Evolutionary conservation across 2,113 vertebrate genomes (phyloP).

Genomic region (Strix uralensis): DNA sequence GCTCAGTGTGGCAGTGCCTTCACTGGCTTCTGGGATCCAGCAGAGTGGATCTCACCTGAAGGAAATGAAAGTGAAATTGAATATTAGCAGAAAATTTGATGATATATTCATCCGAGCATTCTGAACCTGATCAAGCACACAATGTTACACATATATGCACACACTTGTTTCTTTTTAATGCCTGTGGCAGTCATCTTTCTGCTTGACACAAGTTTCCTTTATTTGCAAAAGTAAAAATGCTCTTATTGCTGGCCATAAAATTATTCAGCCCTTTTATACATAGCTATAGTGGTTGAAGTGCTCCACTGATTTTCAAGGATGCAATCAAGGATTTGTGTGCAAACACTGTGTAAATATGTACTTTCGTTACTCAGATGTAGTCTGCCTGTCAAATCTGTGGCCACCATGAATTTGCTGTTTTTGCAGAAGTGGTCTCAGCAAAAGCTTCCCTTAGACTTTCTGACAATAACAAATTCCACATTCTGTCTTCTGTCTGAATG

Average conservation of each 20-base stretch:
- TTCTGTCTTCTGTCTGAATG: background rate
- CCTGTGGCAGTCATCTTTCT: background rate
- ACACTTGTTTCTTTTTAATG: background rate
- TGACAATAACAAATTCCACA: background rate
- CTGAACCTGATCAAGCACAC: background rate
- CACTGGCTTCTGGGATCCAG: background rate
- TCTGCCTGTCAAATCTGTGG: background rate
- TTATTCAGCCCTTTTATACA: conserved; percentile 19
- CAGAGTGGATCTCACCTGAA: background rate
- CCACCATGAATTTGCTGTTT: background rate
- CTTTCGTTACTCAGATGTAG: background rate
- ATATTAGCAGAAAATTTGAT: background rate
- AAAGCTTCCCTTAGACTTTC: background rate
- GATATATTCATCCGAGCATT: rapidly evolving
- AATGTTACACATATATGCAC: rapidly evolving
- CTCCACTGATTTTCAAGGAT: conserved; percentile 15
- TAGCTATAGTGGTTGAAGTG: background rate
- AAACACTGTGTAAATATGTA: background rate
- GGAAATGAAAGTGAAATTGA: background rate
- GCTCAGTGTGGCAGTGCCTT: background rate
- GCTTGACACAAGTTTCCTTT: background rate
- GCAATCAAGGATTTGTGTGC: background rate
- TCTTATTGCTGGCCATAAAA: background rate
- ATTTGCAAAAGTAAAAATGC: conserved; percentile 15
- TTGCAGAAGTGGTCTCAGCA: background rate